phyloP scores from a whole-genome alignment of 2,113 vertebrate species.

The Cololabis saira region DNA sequence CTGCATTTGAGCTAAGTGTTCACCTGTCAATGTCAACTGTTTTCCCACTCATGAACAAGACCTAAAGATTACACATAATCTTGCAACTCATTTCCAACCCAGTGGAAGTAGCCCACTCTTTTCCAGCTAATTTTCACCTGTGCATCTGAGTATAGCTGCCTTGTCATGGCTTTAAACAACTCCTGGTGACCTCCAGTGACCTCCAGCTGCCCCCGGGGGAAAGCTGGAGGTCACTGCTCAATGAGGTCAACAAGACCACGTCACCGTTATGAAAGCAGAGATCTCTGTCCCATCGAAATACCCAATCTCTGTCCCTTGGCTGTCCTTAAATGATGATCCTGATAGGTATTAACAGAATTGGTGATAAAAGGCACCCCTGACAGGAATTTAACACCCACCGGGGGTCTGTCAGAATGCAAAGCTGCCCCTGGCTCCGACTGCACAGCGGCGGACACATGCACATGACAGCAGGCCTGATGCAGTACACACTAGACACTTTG shows the following conservation, averaged over 20 bases:
- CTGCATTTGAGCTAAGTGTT: not conserved
- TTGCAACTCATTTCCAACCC: not conserved
- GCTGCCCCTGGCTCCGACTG: not conserved
- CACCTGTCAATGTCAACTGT: no score
- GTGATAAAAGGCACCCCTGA: slow-evolving; percentile 8
- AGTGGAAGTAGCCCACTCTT: not conserved
- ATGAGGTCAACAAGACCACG: not conserved
- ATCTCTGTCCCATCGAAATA: not conserved
- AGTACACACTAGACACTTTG: not conserved
- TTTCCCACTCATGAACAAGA: no score
- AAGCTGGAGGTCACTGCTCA: slow-evolving; percentile 8
- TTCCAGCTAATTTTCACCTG: no score
- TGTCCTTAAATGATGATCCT: not conserved
- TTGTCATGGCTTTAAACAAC: not conserved
- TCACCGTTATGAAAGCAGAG: not conserved
- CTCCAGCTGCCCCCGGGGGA: no score
- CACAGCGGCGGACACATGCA: not conserved
- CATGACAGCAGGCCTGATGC: not conserved
- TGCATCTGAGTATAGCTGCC: not conserved
- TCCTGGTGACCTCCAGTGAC: no score
- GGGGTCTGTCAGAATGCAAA: not conserved
- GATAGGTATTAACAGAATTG: not conserved
- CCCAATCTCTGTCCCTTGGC: not conserved
- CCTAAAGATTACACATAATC: not conserved
- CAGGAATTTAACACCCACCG: not conserved